Evolutionary conservation across 1,140 invertebrate genomes (phyloP).

Genomic region (Halesus radiatus): DNA sequence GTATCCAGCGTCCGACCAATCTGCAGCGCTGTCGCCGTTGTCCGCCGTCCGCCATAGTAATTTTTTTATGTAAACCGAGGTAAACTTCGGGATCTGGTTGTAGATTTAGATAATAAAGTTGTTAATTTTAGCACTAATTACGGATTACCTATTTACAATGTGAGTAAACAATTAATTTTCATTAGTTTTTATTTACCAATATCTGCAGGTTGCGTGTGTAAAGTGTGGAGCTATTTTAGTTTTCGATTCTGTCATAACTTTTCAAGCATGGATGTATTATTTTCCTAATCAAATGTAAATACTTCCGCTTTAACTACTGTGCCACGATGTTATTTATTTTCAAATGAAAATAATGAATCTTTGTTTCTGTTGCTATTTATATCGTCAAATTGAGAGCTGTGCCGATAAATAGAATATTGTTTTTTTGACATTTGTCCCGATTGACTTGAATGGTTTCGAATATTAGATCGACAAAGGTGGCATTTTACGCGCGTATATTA

Average conservation of each 20-base stretch:
- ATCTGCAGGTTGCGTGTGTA: not conserved
- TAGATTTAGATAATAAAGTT: slow-evolving; percentile 23
- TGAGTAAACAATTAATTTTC: slow-evolving; percentile 8
- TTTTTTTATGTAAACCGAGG: slow-evolving; percentile 27
- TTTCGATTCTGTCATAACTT: slow-evolving; percentile 37
- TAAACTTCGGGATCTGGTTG: slow-evolving; percentile 27
- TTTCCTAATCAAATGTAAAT: slow-evolving; percentile 25
- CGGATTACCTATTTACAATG: not conserved
- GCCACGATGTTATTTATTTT: not conserved
- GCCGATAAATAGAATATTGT: not conserved
- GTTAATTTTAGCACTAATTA: slow-evolving; percentile 4
- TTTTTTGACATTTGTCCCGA: slow-evolving; percentile 5
- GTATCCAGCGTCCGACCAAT: not conserved
- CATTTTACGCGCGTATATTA: slow-evolving; percentile 27
- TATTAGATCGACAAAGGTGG: slow-evolving; percentile 12
- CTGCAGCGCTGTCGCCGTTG: slow-evolving; percentile 6
- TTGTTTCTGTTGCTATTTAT: not conserved
- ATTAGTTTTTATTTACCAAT: too few species aligned
- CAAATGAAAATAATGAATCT: too few species aligned
- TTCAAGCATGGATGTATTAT: slow-evolving; percentile 31
- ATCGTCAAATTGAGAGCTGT: not conserved
- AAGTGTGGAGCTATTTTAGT: slow-evolving; percentile 23
- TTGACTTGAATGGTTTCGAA: slow-evolving; percentile 18
- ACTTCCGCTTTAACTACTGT: not conserved
- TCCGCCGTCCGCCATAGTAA: slow-evolving; percentile 24